Conservation (phyloP, 2,797 vertebrate species). For the Manis javanica region DNA sequence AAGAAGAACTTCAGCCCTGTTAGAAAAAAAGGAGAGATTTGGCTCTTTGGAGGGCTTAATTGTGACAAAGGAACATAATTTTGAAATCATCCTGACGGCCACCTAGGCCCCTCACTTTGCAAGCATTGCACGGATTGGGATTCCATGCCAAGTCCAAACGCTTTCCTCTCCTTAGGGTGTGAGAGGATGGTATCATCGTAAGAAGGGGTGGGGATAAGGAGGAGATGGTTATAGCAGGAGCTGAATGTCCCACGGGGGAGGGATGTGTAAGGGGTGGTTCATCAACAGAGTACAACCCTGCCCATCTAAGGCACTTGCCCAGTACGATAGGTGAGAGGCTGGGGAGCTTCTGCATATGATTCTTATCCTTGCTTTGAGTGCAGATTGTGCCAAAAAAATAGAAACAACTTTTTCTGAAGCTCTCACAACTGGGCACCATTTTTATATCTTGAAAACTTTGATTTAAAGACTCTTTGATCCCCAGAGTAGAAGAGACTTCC, state of each 20-base stretch:
- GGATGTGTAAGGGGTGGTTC: neutral
- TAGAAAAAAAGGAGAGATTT: neutral
- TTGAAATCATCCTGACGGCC: neutral
- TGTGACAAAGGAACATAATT: neutral
- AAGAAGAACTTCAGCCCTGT: neutral
- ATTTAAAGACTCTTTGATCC: neutral
- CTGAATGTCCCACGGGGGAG: too few relatives aligned
- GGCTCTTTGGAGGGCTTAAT: neutral
- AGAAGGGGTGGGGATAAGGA: neutral
- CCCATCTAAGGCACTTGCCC: neutral
- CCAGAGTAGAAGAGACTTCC: neutral
- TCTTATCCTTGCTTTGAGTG: neutral
- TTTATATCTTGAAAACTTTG: slow-evolving; percentile 4
- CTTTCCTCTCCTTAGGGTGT: neutral
- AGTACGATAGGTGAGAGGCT: neutral
- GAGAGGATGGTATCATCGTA: neutral
- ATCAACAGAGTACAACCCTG: neutral
- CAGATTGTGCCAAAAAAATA: neutral
- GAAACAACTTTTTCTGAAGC: neutral
- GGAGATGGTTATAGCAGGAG: neutral
- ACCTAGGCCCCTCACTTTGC: neutral
- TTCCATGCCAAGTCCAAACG: neutral
- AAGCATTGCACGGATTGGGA: neutral
- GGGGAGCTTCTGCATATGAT: neutral
- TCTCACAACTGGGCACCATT: neutral